Percentiles rank a stretch among this genome's conserved stretches.
Conservation (phyloP, 1,140 invertebrate species). For the Protaetia brevitarsis region DNA sequence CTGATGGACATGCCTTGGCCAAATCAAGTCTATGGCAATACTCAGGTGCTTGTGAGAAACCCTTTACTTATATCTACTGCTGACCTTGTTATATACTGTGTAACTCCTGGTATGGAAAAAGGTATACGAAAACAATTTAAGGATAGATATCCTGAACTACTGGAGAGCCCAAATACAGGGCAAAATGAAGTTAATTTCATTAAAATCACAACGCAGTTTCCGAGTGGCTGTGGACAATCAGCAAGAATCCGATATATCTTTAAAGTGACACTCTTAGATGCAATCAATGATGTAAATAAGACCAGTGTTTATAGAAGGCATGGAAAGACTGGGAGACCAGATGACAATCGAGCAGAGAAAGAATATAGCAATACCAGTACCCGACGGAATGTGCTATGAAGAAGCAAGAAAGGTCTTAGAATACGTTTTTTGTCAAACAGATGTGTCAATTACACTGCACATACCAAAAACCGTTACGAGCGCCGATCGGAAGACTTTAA, state of each 20-base stretch:
- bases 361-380: neutral
- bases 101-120: neutral
- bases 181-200: neutral
- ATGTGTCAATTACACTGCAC: neutral
- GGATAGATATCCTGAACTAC: neutral
- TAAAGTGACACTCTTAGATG: neutral
- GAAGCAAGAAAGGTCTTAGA: neutral
- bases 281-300: neutral
- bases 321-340: neutral
- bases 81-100: neutral
- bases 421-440: neutral
- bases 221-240: neutral
- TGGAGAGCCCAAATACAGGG: neutral
- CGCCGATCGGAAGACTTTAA: neutral
- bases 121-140: neutral
- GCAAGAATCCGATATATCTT: neutral
- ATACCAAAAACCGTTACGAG: neutral
- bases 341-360: neutral
- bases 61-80: neutral
- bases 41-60: no score
- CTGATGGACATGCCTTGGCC: no score
- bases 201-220: neutral
- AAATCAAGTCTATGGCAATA: no score
- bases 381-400: neutral
- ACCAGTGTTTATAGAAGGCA: neutral